These are phyloP conservation scores for Ypsolopha sequella DNA, from an alignment of 2,888 invertebrate species.

Conservation along the genomic window DNA sequence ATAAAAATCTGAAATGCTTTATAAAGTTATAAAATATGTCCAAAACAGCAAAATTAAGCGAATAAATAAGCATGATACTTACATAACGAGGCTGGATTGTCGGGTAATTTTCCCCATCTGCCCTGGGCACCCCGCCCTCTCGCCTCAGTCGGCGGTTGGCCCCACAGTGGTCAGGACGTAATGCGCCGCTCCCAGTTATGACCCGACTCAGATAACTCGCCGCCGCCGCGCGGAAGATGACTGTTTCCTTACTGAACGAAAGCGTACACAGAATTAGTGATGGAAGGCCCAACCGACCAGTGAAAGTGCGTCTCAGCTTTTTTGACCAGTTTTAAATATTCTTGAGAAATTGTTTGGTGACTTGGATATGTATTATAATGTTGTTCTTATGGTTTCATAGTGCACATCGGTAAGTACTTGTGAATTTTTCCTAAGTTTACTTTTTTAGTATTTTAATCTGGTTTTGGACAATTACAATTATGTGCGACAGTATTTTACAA, in stretches of 20 bases:
- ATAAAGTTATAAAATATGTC: no score
- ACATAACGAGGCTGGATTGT: no score
- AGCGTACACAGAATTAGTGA: no score
- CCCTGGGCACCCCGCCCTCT: slow-evolving; percentile 27
- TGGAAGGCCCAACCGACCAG: slow-evolving; percentile 18
- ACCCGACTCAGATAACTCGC: slow-evolving; percentile 17
- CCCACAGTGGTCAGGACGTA: slow-evolving; percentile 38
- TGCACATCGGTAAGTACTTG: slow-evolving; percentile 57
- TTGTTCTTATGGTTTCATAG: slow-evolving; percentile 56
- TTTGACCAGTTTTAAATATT: background rate
- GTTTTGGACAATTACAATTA: no score
- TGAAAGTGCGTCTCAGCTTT: slow-evolving; percentile 39
- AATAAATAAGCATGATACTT: no score
- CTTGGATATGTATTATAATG: slow-evolving; percentile 42
- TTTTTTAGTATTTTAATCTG: no score
- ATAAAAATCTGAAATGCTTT: no score
- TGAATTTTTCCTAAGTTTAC: background rate
- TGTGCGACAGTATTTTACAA: no score
- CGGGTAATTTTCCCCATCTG: background rate
- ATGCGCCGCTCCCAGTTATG: slow-evolving; percentile 33
- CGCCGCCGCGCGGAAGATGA: slow-evolving; percentile 32
- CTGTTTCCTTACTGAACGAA: slow-evolving; percentile 15
- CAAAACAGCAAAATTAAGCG: no score
- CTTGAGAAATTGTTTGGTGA: background rate
- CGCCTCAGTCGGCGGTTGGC: slow-evolving; percentile 51